Evolutionary conservation across 2,113 vertebrate genomes (phyloP).

Genomic region (Nycticorax nycticorax): DNA sequence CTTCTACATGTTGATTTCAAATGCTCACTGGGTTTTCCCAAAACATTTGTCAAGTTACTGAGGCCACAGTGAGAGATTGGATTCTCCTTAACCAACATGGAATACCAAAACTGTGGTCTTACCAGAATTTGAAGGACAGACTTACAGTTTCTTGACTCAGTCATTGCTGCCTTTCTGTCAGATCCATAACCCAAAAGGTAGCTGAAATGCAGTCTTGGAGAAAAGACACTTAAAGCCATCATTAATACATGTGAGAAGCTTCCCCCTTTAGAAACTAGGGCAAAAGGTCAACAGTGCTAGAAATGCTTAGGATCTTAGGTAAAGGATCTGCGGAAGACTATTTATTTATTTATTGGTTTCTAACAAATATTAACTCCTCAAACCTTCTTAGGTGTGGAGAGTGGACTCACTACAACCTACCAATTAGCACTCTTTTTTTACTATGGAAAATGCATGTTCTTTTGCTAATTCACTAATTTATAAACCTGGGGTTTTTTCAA

Average conservation of each 20-base stretch:
- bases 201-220: not conserved
- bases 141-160: not conserved
- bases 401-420: not conserved
- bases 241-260: not conserved
- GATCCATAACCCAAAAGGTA: not conserved
- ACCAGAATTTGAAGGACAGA: not conserved
- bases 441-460: not conserved
- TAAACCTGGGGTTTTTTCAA: not conserved
- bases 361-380: not conserved
- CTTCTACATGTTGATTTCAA: not conserved
- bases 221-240: not conserved
- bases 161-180: not conserved
- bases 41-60: not conserved
- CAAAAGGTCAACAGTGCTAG: not conserved
- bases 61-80: not conserved
- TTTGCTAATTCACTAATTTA: not conserved
- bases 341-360: not conserved
- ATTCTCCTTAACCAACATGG: not conserved
- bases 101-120: not conserved
- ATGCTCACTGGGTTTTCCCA: not conserved
- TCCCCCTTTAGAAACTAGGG: not conserved
- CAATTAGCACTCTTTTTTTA: not conserved
- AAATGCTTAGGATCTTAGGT: not conserved
- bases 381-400: not conserved
- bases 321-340: not conserved